Evolutionary conservation across 2,888 invertebrate species (phyloP).

Genomic region (Lasioglossum oenotherae): DNA sequence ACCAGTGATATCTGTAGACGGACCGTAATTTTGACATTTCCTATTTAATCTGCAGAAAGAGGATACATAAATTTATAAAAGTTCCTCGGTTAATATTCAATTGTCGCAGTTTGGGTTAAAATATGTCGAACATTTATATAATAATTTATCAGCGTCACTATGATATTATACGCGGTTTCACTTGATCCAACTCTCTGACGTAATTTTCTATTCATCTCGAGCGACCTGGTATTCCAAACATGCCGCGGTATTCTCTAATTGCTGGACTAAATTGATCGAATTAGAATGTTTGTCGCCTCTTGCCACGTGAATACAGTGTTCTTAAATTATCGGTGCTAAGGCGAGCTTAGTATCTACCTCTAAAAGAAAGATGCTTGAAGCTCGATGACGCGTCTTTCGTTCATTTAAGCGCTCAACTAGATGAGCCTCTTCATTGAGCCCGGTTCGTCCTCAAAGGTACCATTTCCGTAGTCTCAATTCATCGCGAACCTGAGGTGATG

Average conservation of each 20-base stretch:
- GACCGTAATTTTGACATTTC: background rate
- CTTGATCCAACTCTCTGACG: background rate
- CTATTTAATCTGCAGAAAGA: background rate
- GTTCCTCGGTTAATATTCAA: background rate
- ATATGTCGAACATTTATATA: background rate
- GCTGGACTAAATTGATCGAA: background rate
- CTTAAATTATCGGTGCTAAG: background rate
- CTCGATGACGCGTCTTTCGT: slow-evolving; percentile 2
- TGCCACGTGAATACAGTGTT: background rate
- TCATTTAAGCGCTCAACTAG: background rate
- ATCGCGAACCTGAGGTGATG: background rate
- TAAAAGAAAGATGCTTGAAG: background rate
- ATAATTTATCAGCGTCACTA: background rate
- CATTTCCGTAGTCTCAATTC: slow-evolving; percentile 12
- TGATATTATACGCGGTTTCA: background rate
- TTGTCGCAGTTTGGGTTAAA: background rate
- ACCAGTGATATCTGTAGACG: background rate
- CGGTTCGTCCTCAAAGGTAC: background rate
- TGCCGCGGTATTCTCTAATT: background rate
- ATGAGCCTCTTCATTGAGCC: slow-evolving; percentile 7
- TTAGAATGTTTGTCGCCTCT: background rate
- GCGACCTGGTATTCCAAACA: background rate
- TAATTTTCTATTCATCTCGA: background rate
- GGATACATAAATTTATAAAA: background rate
- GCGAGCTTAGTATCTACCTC: background rate